Evolutionary conservation across 37 sponge, comb jelly and placozoan species (phyloP), one percentile per base, ranked within the genome.

Genomic region (Geodia barretti): DNA sequence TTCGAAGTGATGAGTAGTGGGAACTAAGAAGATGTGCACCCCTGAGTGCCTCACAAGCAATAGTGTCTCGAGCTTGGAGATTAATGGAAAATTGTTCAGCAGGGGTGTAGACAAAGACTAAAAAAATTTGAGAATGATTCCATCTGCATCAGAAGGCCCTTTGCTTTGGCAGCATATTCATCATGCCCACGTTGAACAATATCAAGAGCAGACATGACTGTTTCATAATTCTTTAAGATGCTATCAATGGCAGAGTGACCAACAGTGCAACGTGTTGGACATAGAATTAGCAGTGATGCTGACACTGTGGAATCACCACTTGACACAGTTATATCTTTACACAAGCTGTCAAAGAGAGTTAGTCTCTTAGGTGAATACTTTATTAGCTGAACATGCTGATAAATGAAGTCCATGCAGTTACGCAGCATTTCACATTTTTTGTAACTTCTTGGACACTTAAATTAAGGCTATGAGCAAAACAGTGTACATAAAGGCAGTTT

Each of bases 201-300:
- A 36, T 83, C 76, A 7, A 83, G 76, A 25, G 61, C 39, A 30
- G 60, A 33, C 2, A 38, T 64, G 21, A 83, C 28, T 31, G 43
- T 24, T 28, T 39, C 17, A 62, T 83, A 83, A 60, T 83, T 83
- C 68, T 83, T 64, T 40, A 83, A 62, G 35, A 83, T 64, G 29
- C 41, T 38, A 65, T 83, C 32, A 21, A 83, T 60, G n/a, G 84
- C 68, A 64, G 59, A 33, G 37, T 32, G 33, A 5, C 84, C 1
- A 9, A 74, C 84, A 31, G 84, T 83, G 76, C 84, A 83, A 23
- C 84, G 28, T 63, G 76, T 83, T 33, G 84, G 84, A 62, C 76
- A 83, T 4, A 83, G 59, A 40, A 76, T 68, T 69, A 47, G 74
- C 25, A 83, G 42, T 30, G 67, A 60, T 76, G 77, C 64, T 30